Conservation (phyloP, 2,797 vertebrate species). For the Pelodytes ibericus region DNA sequence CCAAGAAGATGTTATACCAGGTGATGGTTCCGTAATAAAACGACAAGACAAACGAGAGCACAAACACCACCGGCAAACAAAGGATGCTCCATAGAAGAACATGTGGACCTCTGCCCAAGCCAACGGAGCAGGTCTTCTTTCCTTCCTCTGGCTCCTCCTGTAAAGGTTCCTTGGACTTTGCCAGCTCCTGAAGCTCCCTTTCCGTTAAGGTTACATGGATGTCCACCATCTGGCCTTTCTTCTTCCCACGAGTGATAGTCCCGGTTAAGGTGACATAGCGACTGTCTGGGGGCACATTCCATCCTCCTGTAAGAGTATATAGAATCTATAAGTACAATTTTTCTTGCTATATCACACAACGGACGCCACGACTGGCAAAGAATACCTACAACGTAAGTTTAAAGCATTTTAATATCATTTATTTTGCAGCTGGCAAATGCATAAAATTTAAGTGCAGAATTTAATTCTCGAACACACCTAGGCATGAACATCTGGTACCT, state of each 20-base stretch:
- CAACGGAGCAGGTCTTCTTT: slow-evolving; percentile 78
- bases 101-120: slow-evolving; percentile 86
- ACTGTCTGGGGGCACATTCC: slow-evolving; percentile 89
- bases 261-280: slow-evolving; percentile 95
- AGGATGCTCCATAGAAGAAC: slow-evolving; percentile 91
- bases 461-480: too few species aligned
- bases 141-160: slow-evolving; percentile 70
- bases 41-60: slow-evolving; percentile 92
- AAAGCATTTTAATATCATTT: too few species aligned
- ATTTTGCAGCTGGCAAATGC: too few species aligned
- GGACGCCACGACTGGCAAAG: too few species aligned
- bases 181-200: slow-evolving; percentile 90
- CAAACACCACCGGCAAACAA: slow-evolving; percentile 88
- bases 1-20: slow-evolving; percentile 98
- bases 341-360: too few species aligned
- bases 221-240: slow-evolving; percentile 98
- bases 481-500: too few species aligned
- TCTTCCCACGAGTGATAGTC: slow-evolving; percentile 96
- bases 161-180: slow-evolving; percentile 85
- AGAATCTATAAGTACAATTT: too few species aligned
- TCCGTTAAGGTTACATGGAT: slow-evolving; percentile 94
- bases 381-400: too few species aligned
- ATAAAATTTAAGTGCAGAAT: too few species aligned
- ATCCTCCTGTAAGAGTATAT: slow-evolving; percentile 73
- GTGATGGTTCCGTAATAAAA: slow-evolving; percentile 98